Evolutionary conservation across 2,113 vertebrate species (phyloP), one percentile per base, ranked within the genome.

Genomic region (Desmodus rotundus): DNA sequence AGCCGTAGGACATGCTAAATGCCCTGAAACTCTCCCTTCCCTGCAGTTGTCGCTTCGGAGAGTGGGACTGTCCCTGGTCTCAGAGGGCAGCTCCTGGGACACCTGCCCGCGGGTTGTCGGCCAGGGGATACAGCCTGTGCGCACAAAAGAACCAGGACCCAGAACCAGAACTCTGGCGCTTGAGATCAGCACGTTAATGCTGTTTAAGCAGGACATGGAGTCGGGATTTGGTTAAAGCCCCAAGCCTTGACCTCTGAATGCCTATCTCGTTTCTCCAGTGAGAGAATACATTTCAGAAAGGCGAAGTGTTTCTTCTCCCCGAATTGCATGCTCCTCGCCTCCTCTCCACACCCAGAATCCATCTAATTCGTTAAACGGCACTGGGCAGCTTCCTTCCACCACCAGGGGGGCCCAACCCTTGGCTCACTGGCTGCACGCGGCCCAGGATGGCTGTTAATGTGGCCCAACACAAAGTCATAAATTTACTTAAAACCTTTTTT

Each of bases 341-440:
- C 26, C 15, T 15, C 43, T 65, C 20, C 43, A 13, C 16, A 45
- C 17, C 54, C 65, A 52, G 65, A 36, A 45, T 73, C 54, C n/a
- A 20, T 24, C n/a, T 4, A 31, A 7, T 54, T 65, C 76, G 15
- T 52, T 15, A n/a, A 33, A 24, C 41, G 45, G 33, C 50, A n/a
- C 14, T 7, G 36, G 63, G 33, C 16, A 10, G 54, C 45, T 91
- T 50, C 28, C 4, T 54, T 65, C 7, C 28, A n/a, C 20, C 10
- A 12, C 58, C 24, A 12, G 58, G 56, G 10, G 26, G 26, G 10
- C 4, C 24, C 58, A 11, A 61, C 58, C 24, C 10, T 4, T 4
- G 9, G 24, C 24, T 3, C 10, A 4, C 0, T 3, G 24, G 11
- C 58, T 28, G 10, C 58, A 61, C 4, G 58, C 11, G 4, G 58